phyloP scores from a whole-genome alignment of 2,888 invertebrate genomes.

The Drosophila siamana region DNA sequence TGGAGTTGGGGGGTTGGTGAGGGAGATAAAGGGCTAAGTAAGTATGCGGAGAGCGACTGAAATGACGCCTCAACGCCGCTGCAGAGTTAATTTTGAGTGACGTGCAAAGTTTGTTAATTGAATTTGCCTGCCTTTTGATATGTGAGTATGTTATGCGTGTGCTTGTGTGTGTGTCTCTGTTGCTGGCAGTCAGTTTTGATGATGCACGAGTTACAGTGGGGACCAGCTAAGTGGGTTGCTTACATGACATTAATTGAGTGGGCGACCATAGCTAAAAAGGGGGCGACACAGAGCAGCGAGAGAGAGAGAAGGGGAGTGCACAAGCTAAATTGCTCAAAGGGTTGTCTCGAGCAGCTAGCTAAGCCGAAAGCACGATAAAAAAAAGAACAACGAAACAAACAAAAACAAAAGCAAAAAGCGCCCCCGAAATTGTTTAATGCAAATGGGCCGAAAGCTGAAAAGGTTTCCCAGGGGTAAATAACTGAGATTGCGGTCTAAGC shows the following conservation, averaged over 20 bases:
- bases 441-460: constrained; percentile 59
- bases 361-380: constrained; percentile 33
- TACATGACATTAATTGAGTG: constrained; percentile 80
- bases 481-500: constrained; percentile 71
- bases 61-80: constrained; percentile 65
- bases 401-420: constrained; percentile 15
- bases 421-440: constrained; percentile 59
- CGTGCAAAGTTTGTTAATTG: constrained; percentile 80
- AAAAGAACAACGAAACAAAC: constrained; percentile 18
- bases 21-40: constrained; percentile 7
- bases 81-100: constrained; percentile 76
- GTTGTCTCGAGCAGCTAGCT: constrained; percentile 41
- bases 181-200: constrained; percentile 54
- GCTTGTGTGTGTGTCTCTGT: constrained; percentile 16
- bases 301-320: constrained; percentile 1
- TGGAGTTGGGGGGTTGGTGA: neutral
- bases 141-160: neutral
- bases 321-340: constrained; percentile 55
- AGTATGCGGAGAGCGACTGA: constrained; percentile 14
- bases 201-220: constrained; percentile 70
- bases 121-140: constrained; percentile 73
- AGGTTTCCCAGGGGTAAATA: constrained; percentile 58
- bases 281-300: no score
- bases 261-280: constrained; percentile 33
- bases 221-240: constrained; percentile 79